Base-by-base conservation (phyloP, 2,113 vertebrate genomes). In the Cavia aperea region DNA sequence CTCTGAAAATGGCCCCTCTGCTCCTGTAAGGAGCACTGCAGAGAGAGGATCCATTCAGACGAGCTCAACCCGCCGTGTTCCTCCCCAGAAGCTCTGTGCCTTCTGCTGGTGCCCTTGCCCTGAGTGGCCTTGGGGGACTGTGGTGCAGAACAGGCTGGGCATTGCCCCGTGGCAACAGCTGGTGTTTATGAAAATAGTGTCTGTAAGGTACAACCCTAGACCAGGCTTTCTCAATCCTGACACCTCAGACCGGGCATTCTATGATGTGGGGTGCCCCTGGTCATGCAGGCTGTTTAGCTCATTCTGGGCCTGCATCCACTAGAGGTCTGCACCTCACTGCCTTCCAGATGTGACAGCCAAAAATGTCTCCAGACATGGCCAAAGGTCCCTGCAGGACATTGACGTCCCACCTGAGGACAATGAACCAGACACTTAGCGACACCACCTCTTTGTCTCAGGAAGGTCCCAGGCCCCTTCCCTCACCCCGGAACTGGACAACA, bases 391-490 rank as follows among this genome's bases (percentile, higher is more conserved):
- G 49, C 12, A 33, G 14, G 66, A 11, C 60, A 11, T 10, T 46
- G n/a, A 49, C 0, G 0, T 43, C 51, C 16, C 4, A 0, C 11
- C 1, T 9, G 66, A 46, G 33, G 23, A 5, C 1, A 4, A 1
- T 23, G 1, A 4, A 29, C 21, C 36, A 1, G 12, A 49, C 24
- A 1, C 81, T 3, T 5, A 15, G 10, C 0, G 3, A 29, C 39
- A 18, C 26, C 7, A 18, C 39, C 29, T 13, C 56, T 70, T 14
- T 2, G 39, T 9, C 13, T 24, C 3, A 4, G 39, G 73, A 9
- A 3, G 26, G n/a, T 14, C 11, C 21, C 7, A 0, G 33, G 29
- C 4, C 26, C 31, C 26, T 19, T 10, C 24, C 51, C 13, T 77
- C 24, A 3, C 21, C 43, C 43, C 43, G 2, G 87, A 78, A 7